phyloP scores from a whole-genome alignment of 2,888 invertebrate genomes.

The Tridacna crocea region DNA sequence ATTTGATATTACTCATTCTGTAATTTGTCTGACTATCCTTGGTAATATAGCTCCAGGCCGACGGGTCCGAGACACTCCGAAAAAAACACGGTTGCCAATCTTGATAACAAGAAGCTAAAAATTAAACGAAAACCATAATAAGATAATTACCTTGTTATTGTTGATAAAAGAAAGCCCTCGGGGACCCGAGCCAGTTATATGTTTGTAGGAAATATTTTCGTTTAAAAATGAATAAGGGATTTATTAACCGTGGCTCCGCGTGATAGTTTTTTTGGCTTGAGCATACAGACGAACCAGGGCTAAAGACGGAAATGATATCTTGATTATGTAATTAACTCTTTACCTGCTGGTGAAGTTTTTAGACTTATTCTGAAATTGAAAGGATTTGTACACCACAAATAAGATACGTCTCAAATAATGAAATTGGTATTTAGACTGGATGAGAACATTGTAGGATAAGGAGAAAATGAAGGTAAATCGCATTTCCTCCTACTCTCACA shows the following conservation, averaged over 20 bases:
- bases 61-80: slow-evolving; percentile 4
- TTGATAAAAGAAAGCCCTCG: slow-evolving; percentile 30
- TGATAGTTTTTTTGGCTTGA: slow-evolving; percentile 6
- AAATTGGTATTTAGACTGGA: too few relatives aligned
- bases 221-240: slow-evolving; percentile 23
- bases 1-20: not conserved
- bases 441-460: too few relatives aligned
- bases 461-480: too few relatives aligned
- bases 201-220: slow-evolving; percentile 23
- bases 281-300: slow-evolving; percentile 7
- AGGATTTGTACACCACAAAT: too few relatives aligned
- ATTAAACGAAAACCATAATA: slow-evolving; percentile 23
- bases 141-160: slow-evolving; percentile 24
- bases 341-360: not conserved
- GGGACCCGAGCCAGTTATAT: slow-evolving; percentile 10
- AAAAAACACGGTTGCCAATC: not conserved
- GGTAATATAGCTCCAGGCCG: not conserved
- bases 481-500: not conserved
- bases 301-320: slow-evolving; percentile 17
- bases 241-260: slow-evolving; percentile 26
- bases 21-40: not conserved
- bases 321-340: slow-evolving; percentile 20
- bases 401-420: too few relatives aligned
- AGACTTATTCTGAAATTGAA: too few relatives aligned
- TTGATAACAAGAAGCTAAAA: slow-evolving; percentile 8